phyloP scores from a whole-genome alignment of 2,797 vertebrate genomes.

The Graptemys geographica region DNA sequence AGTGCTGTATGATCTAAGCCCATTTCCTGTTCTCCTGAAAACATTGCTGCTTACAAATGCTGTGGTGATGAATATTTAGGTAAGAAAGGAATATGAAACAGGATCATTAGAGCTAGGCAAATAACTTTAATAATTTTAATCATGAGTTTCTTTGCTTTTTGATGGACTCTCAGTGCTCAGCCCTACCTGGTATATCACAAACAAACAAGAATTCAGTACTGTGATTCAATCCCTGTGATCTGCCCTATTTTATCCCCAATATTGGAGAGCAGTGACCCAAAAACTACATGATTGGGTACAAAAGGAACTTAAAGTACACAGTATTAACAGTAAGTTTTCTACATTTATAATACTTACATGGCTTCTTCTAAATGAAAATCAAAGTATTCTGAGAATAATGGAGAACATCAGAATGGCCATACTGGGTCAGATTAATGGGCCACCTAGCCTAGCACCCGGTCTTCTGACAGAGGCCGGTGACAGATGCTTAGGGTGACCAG shows the following conservation, averaged over 20 bases:
- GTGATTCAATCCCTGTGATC: background rate
- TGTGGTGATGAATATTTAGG: background rate
- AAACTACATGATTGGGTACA: background rate
- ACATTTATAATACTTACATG: background rate
- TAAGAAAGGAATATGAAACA: background rate
- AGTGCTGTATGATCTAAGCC: background rate
- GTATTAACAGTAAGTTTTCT: background rate
- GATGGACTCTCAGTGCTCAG: background rate
- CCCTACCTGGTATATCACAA: background rate
- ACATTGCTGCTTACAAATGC: background rate
- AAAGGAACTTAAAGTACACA: background rate
- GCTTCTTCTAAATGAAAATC: background rate
- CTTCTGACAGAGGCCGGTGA: no score
- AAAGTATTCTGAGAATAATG: conserved; percentile 9
- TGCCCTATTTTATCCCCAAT: background rate
- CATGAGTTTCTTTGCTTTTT: background rate
- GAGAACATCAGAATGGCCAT: background rate
- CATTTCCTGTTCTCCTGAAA: background rate
- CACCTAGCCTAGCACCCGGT: background rate
- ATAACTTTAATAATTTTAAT: background rate
- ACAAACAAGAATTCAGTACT: background rate
- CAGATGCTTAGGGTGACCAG: background rate
- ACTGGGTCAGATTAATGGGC: background rate
- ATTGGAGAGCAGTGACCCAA: background rate
- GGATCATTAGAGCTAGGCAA: background rate